Conservation (phyloP, 1,140 invertebrate genomes). For the Brachionus angularis region DNA sequence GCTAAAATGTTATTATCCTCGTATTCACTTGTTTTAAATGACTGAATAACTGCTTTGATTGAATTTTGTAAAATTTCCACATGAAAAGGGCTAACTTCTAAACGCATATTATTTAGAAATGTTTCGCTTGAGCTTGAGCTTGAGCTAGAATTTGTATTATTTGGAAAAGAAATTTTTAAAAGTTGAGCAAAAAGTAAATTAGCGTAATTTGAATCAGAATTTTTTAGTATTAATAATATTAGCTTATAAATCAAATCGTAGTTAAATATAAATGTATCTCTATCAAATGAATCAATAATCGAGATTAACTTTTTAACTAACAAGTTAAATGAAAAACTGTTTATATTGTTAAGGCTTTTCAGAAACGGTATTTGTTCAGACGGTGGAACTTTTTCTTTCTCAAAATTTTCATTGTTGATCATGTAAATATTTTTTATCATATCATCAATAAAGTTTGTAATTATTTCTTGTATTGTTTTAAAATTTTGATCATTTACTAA, state of each 20-base stretch:
- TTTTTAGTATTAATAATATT: not conserved
- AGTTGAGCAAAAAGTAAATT: not conserved
- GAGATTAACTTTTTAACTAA: not conserved
- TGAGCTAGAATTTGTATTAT: not conserved
- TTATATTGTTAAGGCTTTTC: constrained; percentile 19
- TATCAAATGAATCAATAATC: not conserved
- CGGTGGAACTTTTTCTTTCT: not conserved
- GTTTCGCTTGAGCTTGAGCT: too few species aligned
- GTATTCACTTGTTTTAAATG: not conserved
- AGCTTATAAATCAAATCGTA: constrained; percentile 19
- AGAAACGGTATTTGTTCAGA: not conserved
- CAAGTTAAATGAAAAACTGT: not conserved
- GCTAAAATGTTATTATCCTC: not conserved
- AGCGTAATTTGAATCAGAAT: not conserved
- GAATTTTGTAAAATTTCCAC: not conserved
- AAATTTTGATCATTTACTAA: not conserved
- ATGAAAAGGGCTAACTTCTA: constrained; percentile 14
- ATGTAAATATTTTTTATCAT: constrained; percentile 1
- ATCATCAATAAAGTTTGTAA: constrained; percentile 12
- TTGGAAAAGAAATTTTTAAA: not conserved
- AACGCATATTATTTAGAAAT: not conserved
- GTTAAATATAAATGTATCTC: not conserved
- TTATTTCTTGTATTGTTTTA: not conserved
- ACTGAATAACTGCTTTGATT: not conserved
- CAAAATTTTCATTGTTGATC: not conserved